Percentiles rank a stretch among this genome's conserved stretches.
Evolutionary conservation across 2,113 vertebrate genomes (phyloP).

Genomic region (Psilopogon haemacephalus): DNA sequence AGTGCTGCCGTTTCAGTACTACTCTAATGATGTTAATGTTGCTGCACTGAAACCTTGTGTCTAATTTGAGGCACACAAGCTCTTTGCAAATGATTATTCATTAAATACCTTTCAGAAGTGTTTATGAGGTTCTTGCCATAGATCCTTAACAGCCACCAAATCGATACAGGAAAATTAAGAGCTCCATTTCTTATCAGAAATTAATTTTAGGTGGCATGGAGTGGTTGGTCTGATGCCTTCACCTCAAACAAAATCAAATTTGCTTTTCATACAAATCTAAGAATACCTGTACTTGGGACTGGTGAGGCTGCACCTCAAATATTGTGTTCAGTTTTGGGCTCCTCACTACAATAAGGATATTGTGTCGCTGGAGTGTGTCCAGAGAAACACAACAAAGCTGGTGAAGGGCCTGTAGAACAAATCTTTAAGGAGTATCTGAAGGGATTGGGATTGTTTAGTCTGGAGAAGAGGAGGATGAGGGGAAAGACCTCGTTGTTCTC

Average conservation of each 20-base stretch:
- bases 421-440: too few species aligned
- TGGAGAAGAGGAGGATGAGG: too few species aligned
- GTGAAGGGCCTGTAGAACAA: too few species aligned
- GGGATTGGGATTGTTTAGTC: too few species aligned
- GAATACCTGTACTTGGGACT: neutral
- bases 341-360: too few species aligned
- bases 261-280: neutral
- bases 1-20: constrained; percentile 30
- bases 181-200: neutral
- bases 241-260: neutral
- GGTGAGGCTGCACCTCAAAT: too few species aligned
- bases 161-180: neutral
- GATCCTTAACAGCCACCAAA: neutral
- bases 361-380: too few species aligned
- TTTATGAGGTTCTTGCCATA: neutral
- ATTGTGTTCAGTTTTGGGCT: too few species aligned
- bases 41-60: neutral
- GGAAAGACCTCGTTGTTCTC: too few species aligned
- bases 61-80: neutral
- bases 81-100: neutral
- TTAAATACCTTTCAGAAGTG: neutral
- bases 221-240: neutral
- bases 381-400: too few species aligned
- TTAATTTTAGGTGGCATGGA: neutral
- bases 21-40: neutral